Percentiles rank a stretch among this genome's conserved stretches.
These are phyloP conservation scores for Tridacna crocea DNA, from an alignment of 2,888 invertebrate genomes.

Conservation along the genomic window DNA sequence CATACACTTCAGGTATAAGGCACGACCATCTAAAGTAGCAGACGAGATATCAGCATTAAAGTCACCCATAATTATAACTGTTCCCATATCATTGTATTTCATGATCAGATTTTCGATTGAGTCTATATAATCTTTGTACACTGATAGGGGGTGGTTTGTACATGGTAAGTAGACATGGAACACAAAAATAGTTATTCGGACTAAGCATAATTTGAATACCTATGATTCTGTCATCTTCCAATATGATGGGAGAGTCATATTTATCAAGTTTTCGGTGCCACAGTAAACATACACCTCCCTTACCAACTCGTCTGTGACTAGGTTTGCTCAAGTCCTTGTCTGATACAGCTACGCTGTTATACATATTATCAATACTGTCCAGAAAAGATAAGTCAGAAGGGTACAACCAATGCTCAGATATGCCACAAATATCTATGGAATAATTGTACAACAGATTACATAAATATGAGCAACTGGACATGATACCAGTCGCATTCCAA, in stretches of 20 bases:
- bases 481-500: conserved; percentile 40
- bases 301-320: conserved; percentile 1
- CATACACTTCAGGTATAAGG: background rate
- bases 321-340: background rate
- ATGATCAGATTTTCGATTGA: conserved; percentile 18
- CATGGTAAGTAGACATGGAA: conserved; percentile 27
- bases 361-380: conserved; percentile 19
- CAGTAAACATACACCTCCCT: conserved; percentile 10
- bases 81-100: conserved; percentile 7
- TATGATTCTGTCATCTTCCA: conserved; percentile 6
- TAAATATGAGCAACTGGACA: conserved; percentile 25
- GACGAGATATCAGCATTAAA: conserved; percentile 12
- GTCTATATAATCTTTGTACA: conserved; percentile 14
- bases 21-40: background rate
- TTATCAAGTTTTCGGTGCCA: conserved; percentile 3
- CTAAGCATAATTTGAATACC: conserved; percentile 19
- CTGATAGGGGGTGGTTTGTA: background rate
- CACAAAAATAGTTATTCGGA: background rate
- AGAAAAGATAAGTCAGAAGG: conserved; percentile 22
- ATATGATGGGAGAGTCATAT: background rate
- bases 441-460: conserved; percentile 1
- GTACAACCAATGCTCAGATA: conserved; percentile 36
- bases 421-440: conserved; percentile 29
- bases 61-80: conserved; percentile 19
- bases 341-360: conserved; percentile 18